These are phyloP conservation scores for Florisuga fusca DNA, from an alignment of 2,797 vertebrate species.

Conservation along the genomic window DNA sequence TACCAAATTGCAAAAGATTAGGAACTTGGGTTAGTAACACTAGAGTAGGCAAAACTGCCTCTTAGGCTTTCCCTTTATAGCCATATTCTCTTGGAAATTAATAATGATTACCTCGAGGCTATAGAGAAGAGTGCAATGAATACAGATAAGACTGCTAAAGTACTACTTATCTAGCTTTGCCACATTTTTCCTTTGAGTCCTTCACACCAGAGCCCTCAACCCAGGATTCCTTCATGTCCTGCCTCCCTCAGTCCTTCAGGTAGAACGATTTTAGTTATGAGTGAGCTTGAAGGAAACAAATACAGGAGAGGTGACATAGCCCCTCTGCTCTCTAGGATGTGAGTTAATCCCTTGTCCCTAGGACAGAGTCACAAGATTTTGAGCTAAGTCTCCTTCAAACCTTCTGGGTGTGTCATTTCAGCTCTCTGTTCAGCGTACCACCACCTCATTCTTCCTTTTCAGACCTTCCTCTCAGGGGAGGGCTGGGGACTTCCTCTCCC, in stretches of 20 bases:
- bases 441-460: slow-evolving; percentile 52
- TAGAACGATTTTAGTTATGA: not conserved
- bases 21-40: not conserved
- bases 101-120: not conserved
- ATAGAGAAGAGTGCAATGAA: not conserved
- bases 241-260: not conserved
- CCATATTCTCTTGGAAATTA: not conserved
- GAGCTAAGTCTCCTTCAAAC: not conserved
- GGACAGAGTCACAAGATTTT: not conserved
- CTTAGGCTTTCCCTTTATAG: not conserved
- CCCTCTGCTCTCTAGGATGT: not conserved
- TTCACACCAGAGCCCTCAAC: not conserved
- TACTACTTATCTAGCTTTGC: not conserved
- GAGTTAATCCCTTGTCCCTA: not conserved
- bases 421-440: not conserved
- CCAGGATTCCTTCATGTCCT: not conserved
- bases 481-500: not conserved
- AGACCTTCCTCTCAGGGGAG: slow-evolving; percentile 34
- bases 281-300: not conserved
- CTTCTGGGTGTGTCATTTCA: not conserved
- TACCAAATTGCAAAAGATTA: not conserved
- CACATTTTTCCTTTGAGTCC: not conserved
- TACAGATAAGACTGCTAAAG: not conserved
- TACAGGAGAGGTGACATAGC: not conserved
- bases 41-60: not conserved